These are phyloP conservation scores for Cheilosia variabilis DNA, from an alignment of 2,888 invertebrate genomes.

Conservation along the genomic window DNA sequence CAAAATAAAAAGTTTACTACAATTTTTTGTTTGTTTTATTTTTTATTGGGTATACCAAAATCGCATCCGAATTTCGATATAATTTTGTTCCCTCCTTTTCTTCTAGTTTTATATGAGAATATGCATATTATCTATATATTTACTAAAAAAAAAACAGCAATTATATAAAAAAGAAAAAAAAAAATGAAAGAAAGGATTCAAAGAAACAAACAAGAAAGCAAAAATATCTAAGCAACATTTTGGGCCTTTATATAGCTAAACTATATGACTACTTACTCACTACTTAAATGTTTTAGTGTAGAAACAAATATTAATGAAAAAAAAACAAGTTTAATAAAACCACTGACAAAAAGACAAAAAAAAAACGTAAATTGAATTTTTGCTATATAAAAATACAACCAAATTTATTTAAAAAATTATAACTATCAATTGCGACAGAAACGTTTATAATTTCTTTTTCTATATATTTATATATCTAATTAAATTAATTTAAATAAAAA, in stretches of 20 bases:
- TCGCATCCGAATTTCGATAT: constrained; percentile 37
- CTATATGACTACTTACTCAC: constrained; percentile 72
- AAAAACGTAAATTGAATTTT: constrained; percentile 77
- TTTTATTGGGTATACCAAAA: background rate
- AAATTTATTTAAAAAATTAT: constrained; percentile 64
- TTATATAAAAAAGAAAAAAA: constrained; percentile 30
- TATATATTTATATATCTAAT: constrained; percentile 72
- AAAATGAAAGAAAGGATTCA: constrained; percentile 46
- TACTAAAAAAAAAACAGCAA: constrained; percentile 71
- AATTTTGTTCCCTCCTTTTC: constrained; percentile 52
- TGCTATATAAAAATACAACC: constrained; percentile 64
- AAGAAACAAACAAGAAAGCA: constrained; percentile 83
- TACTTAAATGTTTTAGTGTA: constrained; percentile 75
- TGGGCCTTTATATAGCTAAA: constrained; percentile 75
- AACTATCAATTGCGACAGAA: constrained; percentile 70
- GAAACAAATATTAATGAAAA: constrained; percentile 84
- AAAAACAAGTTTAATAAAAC: constrained; percentile 77
- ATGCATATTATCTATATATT: constrained; percentile 66
- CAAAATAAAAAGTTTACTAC: background rate
- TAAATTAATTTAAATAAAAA: constrained; percentile 64
- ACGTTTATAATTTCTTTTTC: constrained; percentile 67
- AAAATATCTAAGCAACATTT: constrained; percentile 79
- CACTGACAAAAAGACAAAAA: constrained; percentile 85
- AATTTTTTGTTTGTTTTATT: constrained; percentile 5
- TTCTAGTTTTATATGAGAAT: constrained; percentile 51